Percentiles rank a stretch among this genome's conserved stretches.
These are phyloP conservation scores for Ophion costatus DNA, from an alignment of 2,888 invertebrate species.

Conservation along the genomic window DNA sequence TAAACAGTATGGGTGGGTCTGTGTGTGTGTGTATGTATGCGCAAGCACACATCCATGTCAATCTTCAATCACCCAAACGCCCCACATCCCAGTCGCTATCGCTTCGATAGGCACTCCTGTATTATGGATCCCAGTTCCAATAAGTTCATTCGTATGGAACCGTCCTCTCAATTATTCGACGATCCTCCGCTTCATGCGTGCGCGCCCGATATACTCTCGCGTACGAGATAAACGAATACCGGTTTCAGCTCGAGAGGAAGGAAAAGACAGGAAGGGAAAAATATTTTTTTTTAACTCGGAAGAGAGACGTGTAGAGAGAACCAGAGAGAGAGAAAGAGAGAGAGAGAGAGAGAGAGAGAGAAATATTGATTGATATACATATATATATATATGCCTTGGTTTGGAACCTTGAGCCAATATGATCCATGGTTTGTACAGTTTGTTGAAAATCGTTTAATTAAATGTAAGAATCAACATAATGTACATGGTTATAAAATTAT, in stretches of 20 bases:
- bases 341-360: neutral
- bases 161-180: conserved; percentile 11
- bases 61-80: neutral
- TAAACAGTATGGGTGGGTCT: too few relatives aligned
- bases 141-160: conserved; percentile 4
- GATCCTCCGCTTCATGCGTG: neutral
- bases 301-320: neutral
- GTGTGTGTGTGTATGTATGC: too few relatives aligned
- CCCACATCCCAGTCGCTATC: neutral
- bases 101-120: neutral
- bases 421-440: too few relatives aligned
- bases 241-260: neutral
- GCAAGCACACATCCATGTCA: neutral
- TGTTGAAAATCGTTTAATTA: too few relatives aligned
- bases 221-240: conserved; percentile 4
- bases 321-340: neutral
- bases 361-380: too few relatives aligned
- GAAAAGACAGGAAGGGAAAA: neutral
- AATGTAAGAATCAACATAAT: too few relatives aligned
- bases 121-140: neutral
- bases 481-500: too few relatives aligned
- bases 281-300: neutral
- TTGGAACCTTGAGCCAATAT: too few relatives aligned
- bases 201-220: conserved; percentile 9
- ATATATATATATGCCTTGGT: too few relatives aligned